Conservation (phyloP, 2,797 vertebrate genomes). For the Lepilemur septentrionalis region DNA sequence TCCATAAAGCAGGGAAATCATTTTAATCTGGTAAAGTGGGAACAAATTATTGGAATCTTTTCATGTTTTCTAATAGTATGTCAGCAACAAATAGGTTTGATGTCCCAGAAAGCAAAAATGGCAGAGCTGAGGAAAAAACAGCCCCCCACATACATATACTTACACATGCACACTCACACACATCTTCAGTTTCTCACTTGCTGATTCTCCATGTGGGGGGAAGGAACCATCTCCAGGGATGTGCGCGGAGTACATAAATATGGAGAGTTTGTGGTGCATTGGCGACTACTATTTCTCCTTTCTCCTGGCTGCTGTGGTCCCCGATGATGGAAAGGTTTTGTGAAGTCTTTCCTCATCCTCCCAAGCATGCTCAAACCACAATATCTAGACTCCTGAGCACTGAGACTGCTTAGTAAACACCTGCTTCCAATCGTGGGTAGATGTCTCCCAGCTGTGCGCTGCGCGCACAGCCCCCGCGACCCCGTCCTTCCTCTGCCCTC, state of each 20-base stretch:
- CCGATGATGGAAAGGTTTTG: background rate
- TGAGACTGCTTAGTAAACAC: background rate
- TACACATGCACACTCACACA: background rate
- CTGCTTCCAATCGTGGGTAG: background rate
- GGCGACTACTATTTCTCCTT: background rate
- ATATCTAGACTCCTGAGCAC: background rate
- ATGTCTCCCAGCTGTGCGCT: background rate
- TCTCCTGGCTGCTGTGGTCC: background rate
- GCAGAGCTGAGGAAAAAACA: background rate
- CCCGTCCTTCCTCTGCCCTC: background rate
- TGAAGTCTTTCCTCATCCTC: background rate
- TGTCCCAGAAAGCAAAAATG: conserved; percentile 38
- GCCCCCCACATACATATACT: too few species aligned
- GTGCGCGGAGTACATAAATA: background rate
- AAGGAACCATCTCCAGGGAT: background rate
- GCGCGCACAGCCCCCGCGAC: background rate
- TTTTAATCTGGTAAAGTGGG: conserved; percentile 64
- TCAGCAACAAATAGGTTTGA: conserved; percentile 46
- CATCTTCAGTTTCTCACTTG: background rate
- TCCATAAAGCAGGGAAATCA: conserved; percentile 14
- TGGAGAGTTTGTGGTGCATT: background rate
- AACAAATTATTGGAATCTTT: conserved; percentile 48
- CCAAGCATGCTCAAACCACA: background rate
- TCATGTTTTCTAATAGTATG: conserved; percentile 47
- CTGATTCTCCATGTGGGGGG: background rate